A percentile compares a stretch with the other conserved stretches of the same genome.
Conservation (phyloP, 2,888 invertebrate species). For the Orchesellides sinensis region DNA sequence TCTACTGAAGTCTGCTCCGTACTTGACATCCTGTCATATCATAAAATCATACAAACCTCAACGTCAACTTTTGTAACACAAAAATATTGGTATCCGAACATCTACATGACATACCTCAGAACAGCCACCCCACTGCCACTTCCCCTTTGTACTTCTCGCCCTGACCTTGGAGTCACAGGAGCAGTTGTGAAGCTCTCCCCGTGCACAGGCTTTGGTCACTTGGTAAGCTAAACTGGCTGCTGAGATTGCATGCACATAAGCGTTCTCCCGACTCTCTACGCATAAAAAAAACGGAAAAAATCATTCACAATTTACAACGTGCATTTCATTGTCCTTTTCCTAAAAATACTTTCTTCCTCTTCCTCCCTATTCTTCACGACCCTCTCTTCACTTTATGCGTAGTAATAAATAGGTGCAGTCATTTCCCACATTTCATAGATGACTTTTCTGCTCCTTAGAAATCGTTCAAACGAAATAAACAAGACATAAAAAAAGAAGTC, state of each 20-base stretch:
- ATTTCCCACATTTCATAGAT: too few species aligned
- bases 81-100: too few species aligned
- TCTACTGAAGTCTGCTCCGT: constrained; percentile 89
- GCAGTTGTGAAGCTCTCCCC: constrained; percentile 91
- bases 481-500: neutral
- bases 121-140: constrained; percentile 96
- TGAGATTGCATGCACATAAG: constrained; percentile 92
- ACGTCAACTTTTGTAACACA: neutral
- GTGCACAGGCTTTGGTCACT: constrained; percentile 90
- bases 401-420: too few species aligned
- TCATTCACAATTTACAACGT: neutral
- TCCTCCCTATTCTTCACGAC: too few species aligned
- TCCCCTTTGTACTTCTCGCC: constrained; percentile 83
- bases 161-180: constrained; percentile 91
- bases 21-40: constrained; percentile 84
- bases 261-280: constrained; percentile 92
- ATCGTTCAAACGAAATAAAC: neutral
- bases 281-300: neutral
- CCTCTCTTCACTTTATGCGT: too few species aligned
- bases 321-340: too few species aligned
- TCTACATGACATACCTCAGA: constrained; percentile 83
- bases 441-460: too few species aligned
- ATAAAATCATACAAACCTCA: neutral
- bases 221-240: constrained; percentile 93
- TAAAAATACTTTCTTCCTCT: neutral